Evolutionary conservation across 2,888 invertebrate genomes (phyloP), one percentile per base, ranked within the genome.

Genomic region (Erebia epiphron): DNA sequence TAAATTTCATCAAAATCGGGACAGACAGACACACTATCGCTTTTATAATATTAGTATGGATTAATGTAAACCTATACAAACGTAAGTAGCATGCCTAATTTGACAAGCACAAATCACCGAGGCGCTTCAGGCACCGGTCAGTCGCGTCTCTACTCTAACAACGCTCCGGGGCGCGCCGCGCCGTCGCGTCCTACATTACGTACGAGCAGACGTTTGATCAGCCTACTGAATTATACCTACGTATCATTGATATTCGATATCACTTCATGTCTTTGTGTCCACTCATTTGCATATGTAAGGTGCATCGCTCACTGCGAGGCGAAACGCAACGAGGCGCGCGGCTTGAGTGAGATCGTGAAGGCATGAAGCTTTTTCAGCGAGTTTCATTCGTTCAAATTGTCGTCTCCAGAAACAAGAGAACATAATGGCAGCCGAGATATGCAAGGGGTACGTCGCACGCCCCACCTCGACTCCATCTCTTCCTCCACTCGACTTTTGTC

Each of bases 61-160:
- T 46, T 46, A 13, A 46, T 18, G 11, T 11, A 56, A 9, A 21
- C 4, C 21, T 56, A 41, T 41, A 60, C 9, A 60, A 41, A 41
- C 16, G 56, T 57, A 4, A 35, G 35, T 35, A 35, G 7, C 35
- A 35, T 26, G 13, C 56, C 5, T 13, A 60, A 60, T n/a, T 41
- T 41, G 14, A n/a, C 41, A 43, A 41, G 2, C 41, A 49, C 62
- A 62, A 49, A 62, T 56, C 41, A 68, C 35, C 41, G 43, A 64
- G 35, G 10, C 16, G n/a, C 46, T 41, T 56, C 67, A 57, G 69
- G 81, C 83, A 83, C 77, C 82, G 79, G 78, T 69, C 75, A 80
- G 84, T 80, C 85, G 86, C 83, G 84, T 78, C 84, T 80, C 50
- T 82, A 83, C 84, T 78, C 50, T 82, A 83, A 83, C 78, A 82